Percentiles rank a stretch among this genome's conserved stretches.
These are phyloP conservation scores for Antheraea assamensis DNA, from an alignment of 2,888 invertebrate genomes.

Conservation along the genomic window DNA sequence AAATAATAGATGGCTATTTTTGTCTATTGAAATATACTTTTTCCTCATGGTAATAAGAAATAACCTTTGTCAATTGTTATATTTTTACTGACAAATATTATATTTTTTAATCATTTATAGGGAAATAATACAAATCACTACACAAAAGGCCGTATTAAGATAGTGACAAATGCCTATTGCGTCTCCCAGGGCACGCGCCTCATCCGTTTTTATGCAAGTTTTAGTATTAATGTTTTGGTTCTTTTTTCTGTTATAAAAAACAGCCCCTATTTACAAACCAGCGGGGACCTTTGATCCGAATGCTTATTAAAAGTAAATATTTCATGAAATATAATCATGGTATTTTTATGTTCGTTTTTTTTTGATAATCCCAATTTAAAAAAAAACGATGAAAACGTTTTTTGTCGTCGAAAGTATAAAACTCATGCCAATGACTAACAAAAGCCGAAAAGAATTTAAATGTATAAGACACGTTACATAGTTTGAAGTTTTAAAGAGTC, in stretches of 20 bases:
- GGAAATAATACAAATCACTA: constrained; percentile 5
- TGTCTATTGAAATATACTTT: not conserved
- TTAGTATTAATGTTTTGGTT: constrained; percentile 45
- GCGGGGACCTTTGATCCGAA: constrained; percentile 79
- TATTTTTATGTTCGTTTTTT: constrained; percentile 39
- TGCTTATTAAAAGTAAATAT: constrained; percentile 82
- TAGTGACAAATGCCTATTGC: constrained; percentile 42
- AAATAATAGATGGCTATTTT: not conserved
- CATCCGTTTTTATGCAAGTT: constrained; percentile 53
- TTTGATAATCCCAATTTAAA: not conserved
- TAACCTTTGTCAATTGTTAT: not conserved
- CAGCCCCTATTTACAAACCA: constrained; percentile 76
- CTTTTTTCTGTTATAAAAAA: constrained; percentile 53
- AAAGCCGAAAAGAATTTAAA: too few relatives aligned
- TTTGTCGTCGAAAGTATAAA: not conserved
- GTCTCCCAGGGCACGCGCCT: constrained; percentile 54
- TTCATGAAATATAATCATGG: constrained; percentile 65
- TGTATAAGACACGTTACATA: too few relatives aligned
- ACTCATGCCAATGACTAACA: not conserved
- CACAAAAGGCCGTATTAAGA: constrained; percentile 23
- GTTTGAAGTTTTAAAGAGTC: too few relatives aligned
- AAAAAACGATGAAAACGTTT: not conserved
- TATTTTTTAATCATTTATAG: constrained; percentile 2
- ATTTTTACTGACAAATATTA: not conserved
- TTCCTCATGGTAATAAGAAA: not conserved